Evolutionary conservation across 2,113 vertebrate genomes (phyloP).

Genomic region (Oncorhynchus clarkii): DNA sequence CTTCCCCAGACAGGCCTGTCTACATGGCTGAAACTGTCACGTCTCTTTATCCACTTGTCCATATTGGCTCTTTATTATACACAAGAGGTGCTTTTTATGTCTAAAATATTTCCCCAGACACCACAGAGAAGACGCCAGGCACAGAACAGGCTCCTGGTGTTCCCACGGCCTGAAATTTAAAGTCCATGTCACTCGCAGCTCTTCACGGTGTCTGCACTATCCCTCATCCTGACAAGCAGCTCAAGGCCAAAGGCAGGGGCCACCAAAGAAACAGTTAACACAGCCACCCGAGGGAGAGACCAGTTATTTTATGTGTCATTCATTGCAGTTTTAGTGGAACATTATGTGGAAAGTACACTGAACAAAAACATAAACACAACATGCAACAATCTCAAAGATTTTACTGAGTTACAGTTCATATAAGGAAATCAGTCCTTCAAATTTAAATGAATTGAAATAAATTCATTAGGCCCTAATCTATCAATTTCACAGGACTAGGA

Average conservation of each 20-base stretch:
- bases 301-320: slow-evolving; percentile 15
- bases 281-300: neutral
- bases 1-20: neutral
- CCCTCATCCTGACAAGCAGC: slow-evolving; percentile 42
- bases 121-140: neutral
- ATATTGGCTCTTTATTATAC: slow-evolving; percentile 16
- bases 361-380: neutral
- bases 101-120: neutral
- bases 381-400: neutral
- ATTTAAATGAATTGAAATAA: too few relatives aligned
- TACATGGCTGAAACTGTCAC: slow-evolving; percentile 2
- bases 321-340: slow-evolving; percentile 12
- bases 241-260: slow-evolving; percentile 20
- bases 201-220: slow-evolving; percentile 21
- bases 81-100: slow-evolving; percentile 9
- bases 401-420: too few relatives aligned
- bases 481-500: too few relatives aligned
- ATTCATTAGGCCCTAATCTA: too few relatives aligned
- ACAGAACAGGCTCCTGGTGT: slow-evolving; percentile 2
- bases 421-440: too few relatives aligned
- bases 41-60: neutral
- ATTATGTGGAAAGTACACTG: slow-evolving; percentile 5
- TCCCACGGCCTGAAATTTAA: slow-evolving; percentile 32
- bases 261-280: slow-evolving; percentile 14
- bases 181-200: slow-evolving; percentile 36